These are phyloP conservation scores for Hyla sarda DNA, from an alignment of 2,113 vertebrate species.

Conservation along the genomic window DNA sequence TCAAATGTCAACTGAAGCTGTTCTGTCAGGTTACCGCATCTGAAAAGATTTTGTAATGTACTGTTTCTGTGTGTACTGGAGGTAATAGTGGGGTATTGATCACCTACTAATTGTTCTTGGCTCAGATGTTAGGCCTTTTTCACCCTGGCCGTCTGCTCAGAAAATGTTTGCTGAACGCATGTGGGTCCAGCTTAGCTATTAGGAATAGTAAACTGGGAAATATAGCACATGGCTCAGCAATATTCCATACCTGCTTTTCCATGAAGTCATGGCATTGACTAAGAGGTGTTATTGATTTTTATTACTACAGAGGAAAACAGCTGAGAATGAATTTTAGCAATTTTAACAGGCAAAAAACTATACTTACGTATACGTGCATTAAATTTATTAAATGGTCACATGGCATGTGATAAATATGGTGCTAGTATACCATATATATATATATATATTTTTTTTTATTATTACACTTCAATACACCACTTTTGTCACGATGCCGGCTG, in stretches of 20 bases:
- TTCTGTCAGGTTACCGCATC: not conserved
- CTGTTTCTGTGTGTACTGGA: not conserved
- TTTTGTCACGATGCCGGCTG: no score
- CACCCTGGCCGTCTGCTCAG: not conserved
- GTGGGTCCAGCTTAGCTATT: not conserved
- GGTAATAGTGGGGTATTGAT: not conserved
- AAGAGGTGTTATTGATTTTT: not conserved
- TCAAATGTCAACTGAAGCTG: conserved; percentile 10
- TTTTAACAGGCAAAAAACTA: no score
- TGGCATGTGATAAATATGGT: no score
- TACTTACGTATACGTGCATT: no score
- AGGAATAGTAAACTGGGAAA: not conserved
- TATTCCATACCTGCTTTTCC: not conserved
- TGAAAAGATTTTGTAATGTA: conserved; percentile 7
- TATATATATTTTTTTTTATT: no score
- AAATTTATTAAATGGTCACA: no score
- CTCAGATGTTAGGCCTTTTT: not conserved
- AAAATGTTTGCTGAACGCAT: not conserved
- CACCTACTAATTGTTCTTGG: conserved; percentile 2
- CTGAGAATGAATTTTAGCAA: not conserved
- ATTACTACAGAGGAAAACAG: not conserved
- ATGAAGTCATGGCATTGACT: not conserved
- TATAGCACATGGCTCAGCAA: not conserved
- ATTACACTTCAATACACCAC: no score
- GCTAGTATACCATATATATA: no score